Evolutionary conservation across 2,797 vertebrate genomes (phyloP), one percentile per base, ranked within the genome.

Genomic region (Oreochromis mossambicus): DNA sequence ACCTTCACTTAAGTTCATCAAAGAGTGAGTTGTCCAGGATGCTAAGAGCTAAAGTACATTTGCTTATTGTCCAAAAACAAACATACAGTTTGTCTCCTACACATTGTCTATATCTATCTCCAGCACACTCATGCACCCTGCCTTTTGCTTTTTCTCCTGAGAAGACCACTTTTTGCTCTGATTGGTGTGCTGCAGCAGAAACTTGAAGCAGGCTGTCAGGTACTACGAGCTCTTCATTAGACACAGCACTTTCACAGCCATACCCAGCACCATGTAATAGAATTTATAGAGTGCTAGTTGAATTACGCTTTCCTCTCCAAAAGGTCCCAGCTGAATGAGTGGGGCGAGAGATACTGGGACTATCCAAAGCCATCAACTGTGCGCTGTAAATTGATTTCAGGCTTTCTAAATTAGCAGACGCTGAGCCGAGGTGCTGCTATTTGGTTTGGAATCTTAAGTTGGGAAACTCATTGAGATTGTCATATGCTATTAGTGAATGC

Each of bases 271-370:
- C 84, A 89, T 89, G 87, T 92, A 94, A 94, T 94, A 85, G 88
- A 90, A 92, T 94, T 94, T 89, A 91, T 88, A 86, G 90, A 92
- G 91, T 92, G 89, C 83, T 91, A 89, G 91, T 92, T 93, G 94
- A 94, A 93, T 94, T 94, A 93, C 76, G 34, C 89, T 51, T 81
- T 80, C 83, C 77, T 86, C 78, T 81, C 75, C 58, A 51, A 91
- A 68, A 84, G 85, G 50, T 81, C 89, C 81, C 82, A 41, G 84
- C 83, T 78, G 86, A 92, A 88, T 8, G 68, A 70, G 84, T 32
- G 75, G 77, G 58, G 66, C 66, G 77, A 79, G 87, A 78, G 85
- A 88, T 85, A 82, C 79, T 41, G 83, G 80, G 84, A 85, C 80
- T 84, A 79, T 89, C 81, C 52, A 68, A 70, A 87, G 84, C 84